These are phyloP conservation scores for Ennomos erosarius DNA, from an alignment of 2,888 invertebrate genomes.

Conservation along the genomic window DNA sequence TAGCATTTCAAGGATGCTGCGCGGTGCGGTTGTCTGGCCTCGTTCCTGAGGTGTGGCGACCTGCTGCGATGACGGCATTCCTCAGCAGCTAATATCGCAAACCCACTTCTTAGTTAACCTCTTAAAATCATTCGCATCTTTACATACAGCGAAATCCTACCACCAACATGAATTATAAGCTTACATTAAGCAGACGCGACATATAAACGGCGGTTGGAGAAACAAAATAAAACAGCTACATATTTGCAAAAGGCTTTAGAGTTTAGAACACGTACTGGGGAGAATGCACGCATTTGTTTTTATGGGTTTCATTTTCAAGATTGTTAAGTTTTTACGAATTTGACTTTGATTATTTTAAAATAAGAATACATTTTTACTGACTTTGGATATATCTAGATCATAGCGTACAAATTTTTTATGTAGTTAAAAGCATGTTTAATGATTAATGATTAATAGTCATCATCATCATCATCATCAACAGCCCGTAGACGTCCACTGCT, in stretches of 20 bases:
- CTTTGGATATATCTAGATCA: too few relatives aligned
- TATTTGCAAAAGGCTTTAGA: constrained; percentile 27
- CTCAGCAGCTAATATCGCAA: constrained; percentile 53
- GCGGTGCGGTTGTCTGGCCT: constrained; percentile 55
- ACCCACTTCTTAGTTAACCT: constrained; percentile 46
- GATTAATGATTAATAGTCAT: too few relatives aligned
- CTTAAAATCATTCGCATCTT: constrained; percentile 40
- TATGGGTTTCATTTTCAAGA: constrained; percentile 20
- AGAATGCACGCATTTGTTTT: constrained; percentile 34
- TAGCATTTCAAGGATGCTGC: constrained; percentile 83
- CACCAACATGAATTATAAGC: constrained; percentile 34
- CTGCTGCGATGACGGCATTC: constrained; percentile 68
- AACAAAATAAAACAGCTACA: constrained; percentile 24
- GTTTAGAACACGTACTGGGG: constrained; percentile 32
- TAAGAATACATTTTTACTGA: too few relatives aligned
- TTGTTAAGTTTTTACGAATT: constrained; percentile 15
- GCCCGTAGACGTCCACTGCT: too few relatives aligned
- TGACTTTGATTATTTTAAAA: background rate
- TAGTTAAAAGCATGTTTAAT: too few relatives aligned
- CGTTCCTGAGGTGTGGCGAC: constrained; percentile 72
- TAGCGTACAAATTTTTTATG: too few relatives aligned
- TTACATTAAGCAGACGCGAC: constrained; percentile 14
- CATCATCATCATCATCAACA: too few relatives aligned
- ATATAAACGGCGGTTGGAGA: constrained; percentile 18
- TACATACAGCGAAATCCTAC: constrained; percentile 17